Evolutionary conservation across 1,140 invertebrate species (phyloP), one percentile per base, ranked within the genome.

Genomic region (Cotesia glomerata): DNA sequence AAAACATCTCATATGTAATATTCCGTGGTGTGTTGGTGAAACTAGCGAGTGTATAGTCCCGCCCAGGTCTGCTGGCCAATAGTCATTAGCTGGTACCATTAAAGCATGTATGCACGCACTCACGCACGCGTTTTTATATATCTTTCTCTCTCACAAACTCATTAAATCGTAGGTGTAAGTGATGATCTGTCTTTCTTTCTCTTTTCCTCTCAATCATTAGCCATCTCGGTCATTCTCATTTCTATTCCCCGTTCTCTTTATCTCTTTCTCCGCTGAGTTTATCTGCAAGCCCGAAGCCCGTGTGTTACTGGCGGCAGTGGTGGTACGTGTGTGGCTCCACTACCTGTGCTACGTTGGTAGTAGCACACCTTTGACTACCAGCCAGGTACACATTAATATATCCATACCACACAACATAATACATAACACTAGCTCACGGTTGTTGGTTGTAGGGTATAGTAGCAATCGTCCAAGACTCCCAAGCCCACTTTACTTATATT

Each of bases 31-130:
- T 74, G 71, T 74, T 51, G 36, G 63, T 72, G 26, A 72, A 62
- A 36, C 62, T 52, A 52, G 36, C 62, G 75, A 71, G 64, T 59
- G 68, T 71, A 75, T 82, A 82, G 85, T 87, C 84, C 85, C 86
- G 86, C 86, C 86, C 86, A 86, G 76, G 82, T 83, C 84, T 79
- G 82, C 77, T 78, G 85, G 81, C 86, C 86, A 87, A 87, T 87
- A 86, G 86, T 87, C 86, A 87, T 87, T 87, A 86, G 82, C 83
- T 82, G 84, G 84, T 84, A 82, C 86, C 85, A 87, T 87, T 87
- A 86, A 86, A 86, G 79, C 14, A 77, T 72, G 78, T 78, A 82
- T 76, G 78, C 64, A 77, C 77, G 76, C 74, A 78, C 73, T 74
- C 72, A 71, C 69, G 73, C 67, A 78, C 52, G 73, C 72, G 34